Conservation (phyloP, 2,113 vertebrate species). For the Scomber japonicus region DNA sequence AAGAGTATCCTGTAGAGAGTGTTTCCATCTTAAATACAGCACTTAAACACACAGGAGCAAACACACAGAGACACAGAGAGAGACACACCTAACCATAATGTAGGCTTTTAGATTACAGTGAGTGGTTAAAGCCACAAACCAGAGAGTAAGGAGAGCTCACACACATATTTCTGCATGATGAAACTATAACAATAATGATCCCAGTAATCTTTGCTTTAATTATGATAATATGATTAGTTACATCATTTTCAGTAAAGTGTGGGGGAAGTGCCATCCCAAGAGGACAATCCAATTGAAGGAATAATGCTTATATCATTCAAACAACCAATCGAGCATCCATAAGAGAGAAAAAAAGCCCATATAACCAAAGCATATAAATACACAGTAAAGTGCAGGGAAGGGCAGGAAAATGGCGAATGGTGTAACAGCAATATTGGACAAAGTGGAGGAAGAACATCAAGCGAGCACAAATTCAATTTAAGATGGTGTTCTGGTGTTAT, state of each 20-base stretch:
- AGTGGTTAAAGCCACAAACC: conserved; percentile 1
- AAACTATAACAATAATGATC: background rate
- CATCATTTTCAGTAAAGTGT: background rate
- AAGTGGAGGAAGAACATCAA: background rate
- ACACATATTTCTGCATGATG: background rate
- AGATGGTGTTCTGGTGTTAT: background rate
- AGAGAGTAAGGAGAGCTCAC: background rate
- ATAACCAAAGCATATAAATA: background rate
- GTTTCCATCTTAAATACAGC: conserved; percentile 9
- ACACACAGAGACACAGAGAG: conserved; percentile 13
- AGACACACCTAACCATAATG: background rate
- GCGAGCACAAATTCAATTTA: background rate
- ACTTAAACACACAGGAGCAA: conserved; percentile 1
- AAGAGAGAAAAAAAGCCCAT: background rate
- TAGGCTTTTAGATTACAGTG: conserved; percentile 18
- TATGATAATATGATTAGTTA: background rate
- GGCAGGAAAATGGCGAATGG: background rate
- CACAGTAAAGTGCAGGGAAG: background rate
- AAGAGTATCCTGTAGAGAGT: background rate
- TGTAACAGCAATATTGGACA: background rate
- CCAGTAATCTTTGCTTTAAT: background rate
- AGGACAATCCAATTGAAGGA: background rate
- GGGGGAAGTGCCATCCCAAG: background rate
- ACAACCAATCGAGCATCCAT: background rate
- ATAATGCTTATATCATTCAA: background rate